Percentiles rank a stretch among this genome's conserved stretches.
Conservation (phyloP, 2,113 vertebrate genomes). For the Silurus glanis region DNA sequence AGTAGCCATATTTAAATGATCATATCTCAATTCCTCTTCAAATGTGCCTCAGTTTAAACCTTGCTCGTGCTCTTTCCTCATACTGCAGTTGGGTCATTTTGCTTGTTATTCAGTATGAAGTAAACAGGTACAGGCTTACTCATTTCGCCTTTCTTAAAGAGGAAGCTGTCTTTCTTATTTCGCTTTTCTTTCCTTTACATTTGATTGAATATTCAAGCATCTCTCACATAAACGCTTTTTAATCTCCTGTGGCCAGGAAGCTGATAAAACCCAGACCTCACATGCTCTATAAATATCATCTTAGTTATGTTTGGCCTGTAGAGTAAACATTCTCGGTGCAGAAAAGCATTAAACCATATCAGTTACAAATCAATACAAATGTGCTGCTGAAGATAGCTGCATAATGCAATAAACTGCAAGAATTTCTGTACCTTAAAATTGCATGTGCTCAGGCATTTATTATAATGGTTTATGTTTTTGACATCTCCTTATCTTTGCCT, state of each 20-base stretch:
- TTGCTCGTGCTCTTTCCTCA: constrained; percentile 6
- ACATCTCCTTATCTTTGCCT: constrained; percentile 1
- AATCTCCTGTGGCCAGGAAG: background rate
- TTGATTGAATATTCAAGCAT: background rate
- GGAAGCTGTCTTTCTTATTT: background rate
- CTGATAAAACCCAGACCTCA: background rate
- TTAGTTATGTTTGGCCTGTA: background rate
- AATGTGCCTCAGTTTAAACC: background rate
- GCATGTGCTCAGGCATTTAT: background rate
- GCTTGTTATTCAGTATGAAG: background rate
- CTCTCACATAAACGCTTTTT: background rate
- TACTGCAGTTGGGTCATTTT: background rate
- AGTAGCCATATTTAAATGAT: constrained; percentile 1
- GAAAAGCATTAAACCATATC: background rate
- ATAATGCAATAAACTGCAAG: constrained; percentile 3
- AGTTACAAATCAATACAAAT: constrained; percentile 27
- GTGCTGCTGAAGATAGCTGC: constrained; percentile 12
- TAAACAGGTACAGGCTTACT: constrained; percentile 7
- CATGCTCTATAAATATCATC: background rate
- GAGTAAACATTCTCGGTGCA: background rate
- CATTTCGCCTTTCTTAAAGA: background rate
- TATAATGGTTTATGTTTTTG: background rate
- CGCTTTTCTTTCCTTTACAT: background rate
- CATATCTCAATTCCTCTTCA: constrained; percentile 19
- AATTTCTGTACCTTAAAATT: background rate